Base-by-base conservation (phyloP, 2,113 vertebrate genomes). In the Platichthys stellatus region DNA sequence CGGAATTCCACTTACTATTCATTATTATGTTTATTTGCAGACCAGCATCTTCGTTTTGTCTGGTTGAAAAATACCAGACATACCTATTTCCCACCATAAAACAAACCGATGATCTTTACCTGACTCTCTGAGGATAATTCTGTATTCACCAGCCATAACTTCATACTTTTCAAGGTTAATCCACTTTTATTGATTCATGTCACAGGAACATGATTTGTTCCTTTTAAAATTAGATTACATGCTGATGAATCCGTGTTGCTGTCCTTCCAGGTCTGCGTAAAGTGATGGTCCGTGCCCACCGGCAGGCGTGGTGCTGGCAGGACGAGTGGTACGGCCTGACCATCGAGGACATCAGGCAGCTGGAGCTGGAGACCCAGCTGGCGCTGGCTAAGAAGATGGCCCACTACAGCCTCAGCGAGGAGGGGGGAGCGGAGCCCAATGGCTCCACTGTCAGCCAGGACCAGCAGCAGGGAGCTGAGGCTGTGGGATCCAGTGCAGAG, bases 231-330 rank as follows among this genome's bases (percentile, higher is more conserved):
- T 0, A 18, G 12, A 60, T 28, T 18, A 35, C 20, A 24, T 8
- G 28, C 13, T 26, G 51, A 20, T 43, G 20, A 69, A 43, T 20
- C 53, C 43, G 45, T 20, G 0, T 64, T 3, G 0, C 18, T 38
- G 5, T 82, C 63, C 18, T 8, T 13, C 31, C 94, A 99, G 98
- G 96, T 26, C 92, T 99, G 26, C 92, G 98, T 91, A 98, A 97
- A 89, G 97, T 99, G 75, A 99, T 99, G 97, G 96, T 99, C 1
- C 93, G 97, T 24, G 98, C 98, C 7, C 98, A 99, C 88, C 93
- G 98, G 5, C 98, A 99, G 92, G 98, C 98, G 0, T 99, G 98
- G 98, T 99, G 98, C 92, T 99, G 98, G 98, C 98, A 99, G 93
- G 98, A 99, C 0, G 98, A 99, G 59, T 99, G 98, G 98, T 98